phyloP scores from a whole-genome alignment of 2,888 invertebrate genomes.

The Chrysina gloriosa region DNA sequence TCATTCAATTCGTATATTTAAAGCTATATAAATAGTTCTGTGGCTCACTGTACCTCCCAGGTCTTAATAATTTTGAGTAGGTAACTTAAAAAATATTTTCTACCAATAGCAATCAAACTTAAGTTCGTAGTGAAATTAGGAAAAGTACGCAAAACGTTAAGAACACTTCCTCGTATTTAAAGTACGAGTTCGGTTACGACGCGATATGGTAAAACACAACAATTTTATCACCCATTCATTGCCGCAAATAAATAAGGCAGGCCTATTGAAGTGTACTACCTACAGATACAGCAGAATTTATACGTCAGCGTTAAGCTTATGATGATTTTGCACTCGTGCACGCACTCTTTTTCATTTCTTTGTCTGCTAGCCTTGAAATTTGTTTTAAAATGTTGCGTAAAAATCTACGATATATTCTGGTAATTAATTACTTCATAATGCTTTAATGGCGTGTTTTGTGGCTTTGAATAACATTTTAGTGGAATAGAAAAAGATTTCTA shows the following conservation, averaged over 20 bases:
- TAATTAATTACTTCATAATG: not conserved
- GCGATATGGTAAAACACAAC: not conserved
- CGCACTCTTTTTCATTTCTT: not conserved
- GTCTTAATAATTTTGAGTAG: too few species aligned
- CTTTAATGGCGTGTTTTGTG: not conserved
- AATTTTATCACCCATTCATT: constrained; percentile 35
- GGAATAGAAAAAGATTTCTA: too few species aligned
- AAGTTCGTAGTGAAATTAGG: too few species aligned
- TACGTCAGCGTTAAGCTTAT: not conserved
- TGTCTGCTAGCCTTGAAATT: not conserved
- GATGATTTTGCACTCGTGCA: not conserved
- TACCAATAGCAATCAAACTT: too few species aligned
- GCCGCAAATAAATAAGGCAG: constrained; percentile 18
- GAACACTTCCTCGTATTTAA: constrained; percentile 20
- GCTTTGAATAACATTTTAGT: too few species aligned
- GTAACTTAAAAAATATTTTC: too few species aligned
- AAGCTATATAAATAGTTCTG: too few species aligned
- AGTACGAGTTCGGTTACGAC: not conserved
- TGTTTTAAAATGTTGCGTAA: not conserved
- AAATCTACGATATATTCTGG: not conserved
- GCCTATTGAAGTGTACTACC: constrained; percentile 14
- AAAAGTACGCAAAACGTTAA: constrained; percentile 9
- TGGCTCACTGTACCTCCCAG: too few species aligned
- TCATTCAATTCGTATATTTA: too few species aligned
- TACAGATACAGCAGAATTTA: not conserved